Conservation (phyloP, 2,888 invertebrate species). For the Pecten maximus region DNA sequence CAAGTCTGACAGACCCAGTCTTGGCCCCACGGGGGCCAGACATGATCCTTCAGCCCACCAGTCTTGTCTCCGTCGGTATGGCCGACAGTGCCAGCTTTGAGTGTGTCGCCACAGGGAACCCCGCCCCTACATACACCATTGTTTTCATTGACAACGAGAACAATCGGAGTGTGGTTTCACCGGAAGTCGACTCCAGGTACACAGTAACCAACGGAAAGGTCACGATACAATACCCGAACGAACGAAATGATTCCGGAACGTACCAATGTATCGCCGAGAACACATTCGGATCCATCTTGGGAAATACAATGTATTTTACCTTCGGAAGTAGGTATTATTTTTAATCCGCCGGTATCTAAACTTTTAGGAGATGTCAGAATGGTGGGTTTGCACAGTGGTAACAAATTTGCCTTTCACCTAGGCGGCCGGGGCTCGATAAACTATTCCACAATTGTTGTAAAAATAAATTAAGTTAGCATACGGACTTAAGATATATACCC, state of each 20-base stretch:
- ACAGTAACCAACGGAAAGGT: conserved; percentile 95
- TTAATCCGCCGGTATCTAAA: no score
- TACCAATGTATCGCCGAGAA: conserved; percentile 96
- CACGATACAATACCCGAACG: conserved; percentile 91
- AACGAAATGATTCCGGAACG: conserved; percentile 90
- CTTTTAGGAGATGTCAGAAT: no score
- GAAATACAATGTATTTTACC: conserved; percentile 92
- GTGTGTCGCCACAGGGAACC: conserved; percentile 88
- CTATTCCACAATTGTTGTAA: no score
- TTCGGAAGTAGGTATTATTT: conserved; percentile 87
- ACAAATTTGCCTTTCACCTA: no score
- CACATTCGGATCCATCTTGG: conserved; percentile 92
- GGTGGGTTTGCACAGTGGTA: no score
- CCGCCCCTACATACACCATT: conserved; percentile 93
- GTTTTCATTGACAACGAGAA: conserved; percentile 85
- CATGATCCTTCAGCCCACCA: conserved; percentile 90
- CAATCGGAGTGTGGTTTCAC: conserved; percentile 43
- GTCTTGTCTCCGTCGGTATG: conserved; percentile 79
- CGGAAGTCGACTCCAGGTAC: conserved; percentile 82
- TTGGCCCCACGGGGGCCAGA: conserved; percentile 94
- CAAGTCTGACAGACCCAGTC: conserved; percentile 86
- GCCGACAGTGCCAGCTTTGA: conserved; percentile 52
- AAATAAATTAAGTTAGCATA: no score
- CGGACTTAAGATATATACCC: no score
- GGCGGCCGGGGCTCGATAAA: no score